A percentile compares a stretch with the other conserved stretches of the same genome.
Evolutionary conservation across 2,888 invertebrate genomes (phyloP).

Genomic region (Leptopilina syphax): DNA sequence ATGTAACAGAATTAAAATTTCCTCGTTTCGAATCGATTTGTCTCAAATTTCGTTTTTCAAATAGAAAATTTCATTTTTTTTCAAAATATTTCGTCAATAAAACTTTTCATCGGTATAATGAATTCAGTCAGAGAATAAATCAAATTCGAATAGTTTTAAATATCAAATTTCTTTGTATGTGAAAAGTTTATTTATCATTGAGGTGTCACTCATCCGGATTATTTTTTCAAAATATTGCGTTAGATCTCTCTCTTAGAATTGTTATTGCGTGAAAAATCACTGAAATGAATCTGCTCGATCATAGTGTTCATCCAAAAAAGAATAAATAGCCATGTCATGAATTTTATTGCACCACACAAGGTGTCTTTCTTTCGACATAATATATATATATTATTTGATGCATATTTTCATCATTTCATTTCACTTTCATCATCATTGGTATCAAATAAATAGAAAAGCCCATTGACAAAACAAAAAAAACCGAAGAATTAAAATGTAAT

Average conservation of each 20-base stretch:
- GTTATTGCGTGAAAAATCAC: neutral
- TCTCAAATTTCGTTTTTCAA: too few species aligned
- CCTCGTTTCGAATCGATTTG: too few species aligned
- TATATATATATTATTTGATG: too few species aligned
- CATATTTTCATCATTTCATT: neutral
- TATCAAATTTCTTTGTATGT: too few species aligned
- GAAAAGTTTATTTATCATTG: neutral
- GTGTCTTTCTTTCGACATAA: neutral
- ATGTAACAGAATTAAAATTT: too few species aligned
- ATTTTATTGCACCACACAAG: constrained; percentile 6
- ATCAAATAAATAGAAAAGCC: neutral
- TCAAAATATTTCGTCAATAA: too few species aligned
- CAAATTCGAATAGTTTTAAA: too few species aligned
- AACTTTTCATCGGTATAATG: too few species aligned
- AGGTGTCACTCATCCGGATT: neutral
- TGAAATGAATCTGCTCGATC: constrained; percentile 17
- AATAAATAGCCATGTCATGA: neutral
- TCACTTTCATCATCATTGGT: neutral
- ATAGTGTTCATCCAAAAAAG: neutral
- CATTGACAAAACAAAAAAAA: neutral
- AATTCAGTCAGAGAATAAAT: too few species aligned
- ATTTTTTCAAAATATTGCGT: neutral
- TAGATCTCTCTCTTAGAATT: too few species aligned
- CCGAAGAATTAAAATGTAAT: too few species aligned
- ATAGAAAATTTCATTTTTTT: too few species aligned